Percentiles rank a stretch among this genome's conserved stretches.
phyloP scores from a whole-genome alignment of 2,113 vertebrate species.

The Plestiodon gilberti region DNA sequence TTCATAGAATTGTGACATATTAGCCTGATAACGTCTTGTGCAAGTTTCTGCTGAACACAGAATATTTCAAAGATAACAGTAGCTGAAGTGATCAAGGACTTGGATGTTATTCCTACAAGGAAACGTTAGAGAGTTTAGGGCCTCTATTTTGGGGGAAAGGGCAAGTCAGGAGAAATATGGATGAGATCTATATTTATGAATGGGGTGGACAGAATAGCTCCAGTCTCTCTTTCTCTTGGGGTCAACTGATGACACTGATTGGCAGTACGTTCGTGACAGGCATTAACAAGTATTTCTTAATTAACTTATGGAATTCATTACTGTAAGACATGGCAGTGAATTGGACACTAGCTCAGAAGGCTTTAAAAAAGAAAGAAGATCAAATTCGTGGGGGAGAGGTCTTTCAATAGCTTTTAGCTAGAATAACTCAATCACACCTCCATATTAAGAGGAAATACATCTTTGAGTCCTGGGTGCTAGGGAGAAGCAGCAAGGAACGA shows the following conservation, averaged over 20 bases:
- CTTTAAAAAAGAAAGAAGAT: not conserved
- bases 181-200: not conserved
- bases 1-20: not conserved
- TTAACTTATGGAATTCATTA: not conserved
- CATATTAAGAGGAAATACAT: not conserved
- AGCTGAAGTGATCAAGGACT: too few species aligned
- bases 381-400: not conserved
- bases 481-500: too few species aligned
- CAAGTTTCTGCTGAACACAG: not conserved
- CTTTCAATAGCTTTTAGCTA: not conserved
- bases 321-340: not conserved
- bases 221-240: too few species aligned
- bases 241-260: not conserved
- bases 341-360: too few species aligned
- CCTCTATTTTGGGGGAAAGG: not conserved
- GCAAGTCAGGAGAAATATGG: not conserved
- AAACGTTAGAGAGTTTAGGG: not conserved
- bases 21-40: not conserved
- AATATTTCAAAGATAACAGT: not conserved
- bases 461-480: not conserved
- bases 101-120: not conserved
- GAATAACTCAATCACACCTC: not conserved
- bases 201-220: not conserved
- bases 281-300: not conserved
- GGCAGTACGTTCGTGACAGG: not conserved